Evolutionary conservation across 2,888 invertebrate species (phyloP).

Genomic region (Oscheius myriophilus): DNA sequence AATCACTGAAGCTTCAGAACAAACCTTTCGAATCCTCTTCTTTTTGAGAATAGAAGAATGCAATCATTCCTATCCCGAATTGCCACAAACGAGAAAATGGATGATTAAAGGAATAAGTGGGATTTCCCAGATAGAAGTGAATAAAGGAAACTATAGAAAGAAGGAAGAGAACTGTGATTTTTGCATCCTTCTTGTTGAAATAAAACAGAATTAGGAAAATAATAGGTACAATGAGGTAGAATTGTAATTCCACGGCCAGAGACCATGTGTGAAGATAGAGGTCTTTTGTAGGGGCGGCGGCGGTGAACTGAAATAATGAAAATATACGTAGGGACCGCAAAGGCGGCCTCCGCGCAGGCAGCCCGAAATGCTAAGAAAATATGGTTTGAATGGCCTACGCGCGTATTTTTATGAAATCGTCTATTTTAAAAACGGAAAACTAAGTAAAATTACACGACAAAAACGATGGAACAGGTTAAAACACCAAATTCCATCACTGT

Average conservation of each 20-base stretch:
- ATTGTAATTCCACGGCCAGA: constrained; percentile 22
- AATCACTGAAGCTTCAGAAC: too few species aligned
- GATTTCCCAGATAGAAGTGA: constrained; percentile 3
- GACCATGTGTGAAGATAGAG: constrained; percentile 21
- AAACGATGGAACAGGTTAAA: too few species aligned
- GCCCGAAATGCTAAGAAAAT: too few species aligned
- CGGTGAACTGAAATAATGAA: constrained; percentile 11
- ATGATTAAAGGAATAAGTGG: constrained; percentile 16
- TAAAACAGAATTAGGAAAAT: neutral
- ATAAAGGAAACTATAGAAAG: constrained; percentile 3
- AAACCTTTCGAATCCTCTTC: neutral
- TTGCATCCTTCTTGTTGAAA: neutral
- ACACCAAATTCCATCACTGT: too few species aligned
- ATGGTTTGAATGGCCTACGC: too few species aligned
- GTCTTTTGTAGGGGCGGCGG: constrained; percentile 11
- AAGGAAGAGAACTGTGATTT: neutral
- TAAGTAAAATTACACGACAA: neutral
- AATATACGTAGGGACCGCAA: too few species aligned
- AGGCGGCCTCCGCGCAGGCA: too few species aligned
- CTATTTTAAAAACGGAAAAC: too few species aligned
- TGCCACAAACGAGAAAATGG: constrained; percentile 10
- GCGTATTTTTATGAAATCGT: too few species aligned
- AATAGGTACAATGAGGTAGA: constrained; percentile 10
- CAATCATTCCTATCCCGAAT: constrained; percentile 23
- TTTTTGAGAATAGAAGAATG: neutral